Evolutionary conservation across 2,888 invertebrate species (phyloP), one percentile per base, ranked within the genome.

Genomic region (Archips xylosteana): DNA sequence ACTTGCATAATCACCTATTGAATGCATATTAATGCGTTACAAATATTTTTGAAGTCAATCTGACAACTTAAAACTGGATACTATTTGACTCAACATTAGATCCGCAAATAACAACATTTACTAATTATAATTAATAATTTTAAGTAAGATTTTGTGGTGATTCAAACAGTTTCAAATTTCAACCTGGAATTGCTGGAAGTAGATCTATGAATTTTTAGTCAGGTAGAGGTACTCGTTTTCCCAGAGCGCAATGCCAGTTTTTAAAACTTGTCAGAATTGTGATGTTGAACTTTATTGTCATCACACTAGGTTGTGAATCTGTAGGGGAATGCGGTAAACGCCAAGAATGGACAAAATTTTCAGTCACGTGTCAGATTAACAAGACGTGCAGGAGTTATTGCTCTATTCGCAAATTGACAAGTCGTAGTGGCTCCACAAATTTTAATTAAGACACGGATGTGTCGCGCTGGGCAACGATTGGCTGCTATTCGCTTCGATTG

Each of bases 321-420:
- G 10, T 1, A 5, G 4, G 23, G 45, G n/a, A n/a, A 34, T 4
- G 3, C 36, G 3, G 5, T 15, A 42, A 13, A 60, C n/a, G 32
- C 3, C 9, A 36, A 64, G 36, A 36, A 36, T 15, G 36, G 65
- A 51, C 13, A 13, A 15, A 45, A 71, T 66, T 66, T 15, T 65
- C 66, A 51, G 42, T 71, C 51, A n/a, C 60, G 45, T 42, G 71
- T 70, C 63, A 59, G 70, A 70, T 71, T 71, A 65, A 61, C 63
- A 47, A 23, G 39, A 42, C 23, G 66, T 13, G n/a, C 15, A 15
- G 57, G 23, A 57, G 47, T 54, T 57, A 63, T 57, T 63, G 49
- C 64, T 32, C n/a, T 32, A 32, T 34, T 9, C 2, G 13, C 36
- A n/a, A 60, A 49, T 63, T 68, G 63, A 68, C 63, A 68, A 36